phyloP scores from a whole-genome alignment of 1,140 invertebrate genomes.

The Pemphigus obesinymphae region DNA sequence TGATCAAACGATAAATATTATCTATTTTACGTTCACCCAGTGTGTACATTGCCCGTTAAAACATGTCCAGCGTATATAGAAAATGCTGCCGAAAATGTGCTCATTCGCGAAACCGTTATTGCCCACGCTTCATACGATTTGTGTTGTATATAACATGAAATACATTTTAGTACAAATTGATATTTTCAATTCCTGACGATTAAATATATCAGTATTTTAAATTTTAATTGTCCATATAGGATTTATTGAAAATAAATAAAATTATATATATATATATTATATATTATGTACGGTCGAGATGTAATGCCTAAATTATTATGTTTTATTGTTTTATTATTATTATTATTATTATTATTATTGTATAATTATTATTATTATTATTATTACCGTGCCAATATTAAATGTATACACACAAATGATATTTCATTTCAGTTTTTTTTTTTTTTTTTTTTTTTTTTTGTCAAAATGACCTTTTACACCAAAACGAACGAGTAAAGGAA shows the following conservation, averaged over 20 bases:
- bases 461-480: too few relatives aligned
- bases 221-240: slow-evolving; percentile 16
- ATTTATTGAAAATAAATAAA: slow-evolving; percentile 13
- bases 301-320: slow-evolving; percentile 27
- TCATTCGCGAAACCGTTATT: not conserved
- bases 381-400: not conserved
- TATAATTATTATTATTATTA: too few relatives aligned
- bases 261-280: too few relatives aligned
- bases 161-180: slow-evolving; percentile 30
- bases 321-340: slow-evolving; percentile 8
- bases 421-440: not conserved
- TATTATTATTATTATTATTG: slow-evolving; percentile 11
- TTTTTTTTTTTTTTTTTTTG: too few relatives aligned
- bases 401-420: not conserved
- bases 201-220: slow-evolving; percentile 20
- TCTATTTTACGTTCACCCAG: not conserved
- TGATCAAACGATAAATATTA: slow-evolving; percentile 20
- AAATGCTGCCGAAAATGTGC: not conserved
- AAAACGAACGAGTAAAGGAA: too few relatives aligned
- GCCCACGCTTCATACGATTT: not conserved
- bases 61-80: not conserved
- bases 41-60: slow-evolving; percentile 1
- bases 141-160: not conserved
- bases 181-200: slow-evolving; percentile 3
- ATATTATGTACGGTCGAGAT: not conserved